A percentile compares a stretch with the other conserved stretches of the same genome.
phyloP scores from a whole-genome alignment of 2,888 invertebrate genomes.

The Myopa testacea region DNA sequence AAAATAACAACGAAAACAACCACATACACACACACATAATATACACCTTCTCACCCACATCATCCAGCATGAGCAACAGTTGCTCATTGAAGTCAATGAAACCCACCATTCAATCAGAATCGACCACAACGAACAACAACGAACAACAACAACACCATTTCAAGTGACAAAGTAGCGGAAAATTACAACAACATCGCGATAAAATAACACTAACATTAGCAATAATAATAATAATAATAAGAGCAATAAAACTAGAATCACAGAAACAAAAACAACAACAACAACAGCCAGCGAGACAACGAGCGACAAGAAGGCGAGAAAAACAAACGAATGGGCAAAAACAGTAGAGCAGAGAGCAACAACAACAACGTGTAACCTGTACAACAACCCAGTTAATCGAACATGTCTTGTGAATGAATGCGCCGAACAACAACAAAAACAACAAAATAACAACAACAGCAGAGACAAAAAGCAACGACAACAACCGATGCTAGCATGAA shows the following conservation, averaged over 20 bases:
- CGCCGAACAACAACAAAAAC: constrained; percentile 5
- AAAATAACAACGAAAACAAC: neutral
- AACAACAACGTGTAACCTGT: constrained; percentile 14
- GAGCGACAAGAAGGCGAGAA: neutral
- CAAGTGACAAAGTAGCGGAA: neutral
- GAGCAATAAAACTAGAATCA: neutral
- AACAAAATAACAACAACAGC: neutral
- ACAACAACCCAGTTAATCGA: constrained; percentile 40
- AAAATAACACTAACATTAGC: neutral
- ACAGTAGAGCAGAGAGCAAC: neutral
- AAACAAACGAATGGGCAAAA: neutral
- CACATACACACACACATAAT: too few relatives aligned
- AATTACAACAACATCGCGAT: constrained; percentile 5
- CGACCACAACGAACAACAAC: neutral
- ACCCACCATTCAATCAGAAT: neutral
- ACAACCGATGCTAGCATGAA: neutral
- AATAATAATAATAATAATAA: neutral
- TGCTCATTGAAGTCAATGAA: neutral
- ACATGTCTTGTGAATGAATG: constrained; percentile 42
- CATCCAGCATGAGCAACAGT: neutral
- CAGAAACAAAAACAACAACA: neutral
- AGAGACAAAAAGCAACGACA: neutral
- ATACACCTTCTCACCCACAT: too few relatives aligned
- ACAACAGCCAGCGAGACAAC: neutral
- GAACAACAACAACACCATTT: neutral